Evolutionary conservation across 2,113 vertebrate species (phyloP).

Genomic region (Plestiodon gilberti): DNA sequence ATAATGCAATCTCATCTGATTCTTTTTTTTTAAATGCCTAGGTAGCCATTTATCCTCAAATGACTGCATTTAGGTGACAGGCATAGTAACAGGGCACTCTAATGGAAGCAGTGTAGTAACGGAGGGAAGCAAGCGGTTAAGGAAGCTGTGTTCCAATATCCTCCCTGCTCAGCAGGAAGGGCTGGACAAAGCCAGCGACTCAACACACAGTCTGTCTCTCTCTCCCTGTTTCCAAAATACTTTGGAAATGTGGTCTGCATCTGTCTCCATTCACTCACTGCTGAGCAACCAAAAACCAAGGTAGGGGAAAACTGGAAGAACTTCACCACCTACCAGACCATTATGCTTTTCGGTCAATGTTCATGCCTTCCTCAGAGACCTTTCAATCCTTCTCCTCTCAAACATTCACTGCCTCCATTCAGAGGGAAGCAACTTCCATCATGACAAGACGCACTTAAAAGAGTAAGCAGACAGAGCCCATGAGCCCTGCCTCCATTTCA

Average conservation of each 20-base stretch:
- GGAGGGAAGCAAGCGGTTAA: not conserved
- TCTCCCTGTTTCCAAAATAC: not conserved
- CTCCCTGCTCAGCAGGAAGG: constrained; percentile 10
- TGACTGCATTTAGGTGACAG: not conserved
- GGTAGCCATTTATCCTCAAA: not conserved
- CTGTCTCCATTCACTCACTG: not conserved
- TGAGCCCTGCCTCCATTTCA: not conserved
- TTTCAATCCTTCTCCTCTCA: not conserved
- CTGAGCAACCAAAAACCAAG: not conserved
- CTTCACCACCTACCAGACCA: not conserved
- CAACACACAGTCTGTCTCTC: not conserved
- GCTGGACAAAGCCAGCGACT: constrained; percentile 2
- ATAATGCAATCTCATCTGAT: not conserved
- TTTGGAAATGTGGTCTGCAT: constrained; percentile 12
- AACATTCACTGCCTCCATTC: not conserved
- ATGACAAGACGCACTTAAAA: not conserved
- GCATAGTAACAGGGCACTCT: not conserved
- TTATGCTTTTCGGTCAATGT: not conserved
- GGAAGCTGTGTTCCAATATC: not conserved
- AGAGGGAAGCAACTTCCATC: constrained; percentile 11
- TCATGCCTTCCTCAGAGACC: not conserved
- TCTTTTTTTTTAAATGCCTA: not conserved
- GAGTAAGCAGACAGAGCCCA: not conserved
- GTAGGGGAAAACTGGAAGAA: not conserved
- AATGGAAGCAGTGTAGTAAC: not conserved